A percentile compares a stretch with the other conserved stretches of the same genome.
Evolutionary conservation across 2,113 vertebrate genomes (phyloP).

Genomic region (Petrocephalus microphthalmus): DNA sequence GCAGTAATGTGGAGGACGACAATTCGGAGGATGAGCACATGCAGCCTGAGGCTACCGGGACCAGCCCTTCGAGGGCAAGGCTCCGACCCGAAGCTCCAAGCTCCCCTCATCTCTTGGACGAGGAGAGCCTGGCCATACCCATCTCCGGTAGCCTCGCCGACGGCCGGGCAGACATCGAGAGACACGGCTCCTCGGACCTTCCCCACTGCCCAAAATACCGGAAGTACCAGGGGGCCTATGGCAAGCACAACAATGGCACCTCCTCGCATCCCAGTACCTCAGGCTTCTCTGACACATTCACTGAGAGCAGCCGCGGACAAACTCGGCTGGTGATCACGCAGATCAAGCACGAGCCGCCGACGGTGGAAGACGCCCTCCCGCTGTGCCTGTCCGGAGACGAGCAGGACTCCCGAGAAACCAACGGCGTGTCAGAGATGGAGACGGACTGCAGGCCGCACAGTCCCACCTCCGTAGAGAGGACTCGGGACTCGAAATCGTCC

Average conservation of each 20-base stretch:
- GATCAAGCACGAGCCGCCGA: conserved; percentile 77
- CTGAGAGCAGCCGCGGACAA: conserved; percentile 48
- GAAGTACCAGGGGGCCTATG: conserved; percentile 82
- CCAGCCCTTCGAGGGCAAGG: conserved; percentile 54
- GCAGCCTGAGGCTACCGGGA: conserved; percentile 35
- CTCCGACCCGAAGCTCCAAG: conserved; percentile 56
- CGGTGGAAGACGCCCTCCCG: conserved; percentile 69
- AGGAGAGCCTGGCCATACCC: not conserved
- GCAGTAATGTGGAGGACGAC: conserved; percentile 63
- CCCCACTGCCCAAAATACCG: conserved; percentile 82
- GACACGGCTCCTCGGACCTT: conserved; percentile 55
- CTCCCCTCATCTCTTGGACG: conserved; percentile 52
- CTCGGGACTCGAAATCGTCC: conserved; percentile 55
- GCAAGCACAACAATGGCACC: conserved; percentile 73
- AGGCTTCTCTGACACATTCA: conserved; percentile 70
- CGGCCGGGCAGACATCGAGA: conserved; percentile 19
- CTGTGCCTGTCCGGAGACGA: conserved; percentile 78
- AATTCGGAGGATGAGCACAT: conserved; percentile 53
- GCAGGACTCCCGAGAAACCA: conserved; percentile 65
- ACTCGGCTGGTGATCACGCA: conserved; percentile 65
- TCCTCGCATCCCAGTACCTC: conserved; percentile 74
- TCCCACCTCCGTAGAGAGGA: conserved; percentile 64
- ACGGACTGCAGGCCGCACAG: conserved; percentile 64
- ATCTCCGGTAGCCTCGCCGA: not conserved
- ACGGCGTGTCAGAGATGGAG: conserved; percentile 70